Percentiles rank a stretch among this genome's conserved stretches.
phyloP scores from a whole-genome alignment of 1,140 invertebrate genomes.

The Drosophila teissieri region DNA sequence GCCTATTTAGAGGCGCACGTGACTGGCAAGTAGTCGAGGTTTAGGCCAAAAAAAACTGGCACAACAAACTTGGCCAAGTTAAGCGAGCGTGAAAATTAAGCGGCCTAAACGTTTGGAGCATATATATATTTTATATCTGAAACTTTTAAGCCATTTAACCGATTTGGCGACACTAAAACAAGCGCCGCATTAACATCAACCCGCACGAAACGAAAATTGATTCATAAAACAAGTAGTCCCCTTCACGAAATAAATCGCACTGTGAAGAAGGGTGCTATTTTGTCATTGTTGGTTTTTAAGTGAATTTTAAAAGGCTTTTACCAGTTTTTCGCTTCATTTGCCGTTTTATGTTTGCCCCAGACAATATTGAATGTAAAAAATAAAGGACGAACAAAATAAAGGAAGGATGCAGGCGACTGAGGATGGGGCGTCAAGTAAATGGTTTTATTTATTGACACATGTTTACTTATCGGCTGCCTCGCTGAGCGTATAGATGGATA shows the following conservation, averaged over 20 bases:
- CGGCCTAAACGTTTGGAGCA: background rate
- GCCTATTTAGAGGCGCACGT: constrained; percentile 56
- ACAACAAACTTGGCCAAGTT: constrained; percentile 21
- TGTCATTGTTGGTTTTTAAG: constrained; percentile 77
- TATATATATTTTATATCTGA: constrained; percentile 56
- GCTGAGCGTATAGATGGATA: constrained; percentile 6
- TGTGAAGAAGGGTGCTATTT: constrained; percentile 32
- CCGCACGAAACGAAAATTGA: constrained; percentile 44
- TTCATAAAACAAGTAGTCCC: constrained; percentile 62
- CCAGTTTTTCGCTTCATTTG: constrained; percentile 82
- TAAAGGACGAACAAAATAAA: background rate
- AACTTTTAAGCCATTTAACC: constrained; percentile 81
- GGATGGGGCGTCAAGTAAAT: constrained; percentile 55
- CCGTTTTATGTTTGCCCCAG: constrained; percentile 63
- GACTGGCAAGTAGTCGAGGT: constrained; percentile 34
- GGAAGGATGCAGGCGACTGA: constrained; percentile 18
- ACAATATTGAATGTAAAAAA: constrained; percentile 30
- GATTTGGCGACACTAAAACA: constrained; percentile 71
- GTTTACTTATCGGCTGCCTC: constrained; percentile 63
- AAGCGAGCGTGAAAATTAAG: constrained; percentile 61
- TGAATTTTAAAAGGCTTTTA: constrained; percentile 80
- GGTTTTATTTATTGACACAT: constrained; percentile 83
- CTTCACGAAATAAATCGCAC: constrained; percentile 54
- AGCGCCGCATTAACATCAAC: constrained; percentile 56
- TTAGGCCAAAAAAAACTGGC: constrained; percentile 6